Base-by-base conservation (phyloP, 2,113 vertebrate genomes). In the Craseonycteris thonglongyai region DNA sequence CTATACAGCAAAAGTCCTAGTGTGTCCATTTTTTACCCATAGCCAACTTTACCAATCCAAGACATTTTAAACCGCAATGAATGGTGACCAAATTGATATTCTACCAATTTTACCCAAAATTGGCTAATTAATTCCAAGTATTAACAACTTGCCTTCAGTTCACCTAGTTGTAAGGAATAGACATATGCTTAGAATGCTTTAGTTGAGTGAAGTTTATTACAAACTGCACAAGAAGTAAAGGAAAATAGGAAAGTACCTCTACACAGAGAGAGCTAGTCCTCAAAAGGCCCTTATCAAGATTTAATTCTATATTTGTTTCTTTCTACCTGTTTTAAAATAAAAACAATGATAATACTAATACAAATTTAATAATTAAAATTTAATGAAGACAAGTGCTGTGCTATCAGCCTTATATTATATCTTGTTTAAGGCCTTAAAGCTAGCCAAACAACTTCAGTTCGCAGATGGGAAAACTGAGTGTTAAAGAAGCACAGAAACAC, bases 21-120 rank as follows among this genome's bases (percentile, higher is more conserved):
- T 22, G 22, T 4, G 47, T 68, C 3, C 33, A 84, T n/a, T 51
- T 75, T 91, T 51, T 6, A 42, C 19, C n/a, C 40, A 61, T 0
- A 11, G 21, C 38, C 35, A 80, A 35, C 14, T 35, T 72, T 83
- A 9, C 78, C 7, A 45, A 49, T 45, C 35, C 47, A 83, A 49
- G 33, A 56, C 16, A 26, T 78, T 21, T 92, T 76, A 47, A 75
- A 88, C 35, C 74, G 9, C 54, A 93, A 88, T 65, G n/a, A 95
- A 61, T 13, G 85, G 10, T 47, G 38, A 90, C 30, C 15, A 96
- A 96, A 87, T 47, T 93, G 76, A 87, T 93, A 93, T 78, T 86
- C 28, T 93, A 40, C 12, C 30, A 19, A 33, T 72, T 87, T 92
- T 83, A 79, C 26, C n/a, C 68, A 74, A 87, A 95, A 24, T 13